Evolutionary conservation across 1,140 invertebrate species (phyloP).

Genomic region (Orchestia grillus): DNA sequence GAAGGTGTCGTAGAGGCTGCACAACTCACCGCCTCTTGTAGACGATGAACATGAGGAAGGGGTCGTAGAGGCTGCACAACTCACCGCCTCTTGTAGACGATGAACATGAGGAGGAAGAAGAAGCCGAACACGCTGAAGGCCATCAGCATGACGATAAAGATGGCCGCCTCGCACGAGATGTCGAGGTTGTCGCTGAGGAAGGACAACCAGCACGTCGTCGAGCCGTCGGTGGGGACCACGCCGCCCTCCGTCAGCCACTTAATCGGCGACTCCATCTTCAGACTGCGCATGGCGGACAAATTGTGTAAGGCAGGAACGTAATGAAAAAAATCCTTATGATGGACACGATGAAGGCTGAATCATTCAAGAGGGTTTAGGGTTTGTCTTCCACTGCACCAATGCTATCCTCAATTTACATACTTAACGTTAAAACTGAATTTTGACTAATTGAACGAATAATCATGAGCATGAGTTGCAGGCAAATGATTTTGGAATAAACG

Average conservation of each 20-base stretch:
- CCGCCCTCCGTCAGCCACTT: slow-evolving; percentile 78
- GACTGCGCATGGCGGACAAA: slow-evolving; percentile 62
- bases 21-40: no score
- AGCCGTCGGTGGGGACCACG: slow-evolving; percentile 79
- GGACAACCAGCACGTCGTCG: slow-evolving; percentile 78
- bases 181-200: slow-evolving; percentile 77
- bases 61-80: slow-evolving; percentile 52
- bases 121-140: slow-evolving; percentile 77
- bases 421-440: no score
- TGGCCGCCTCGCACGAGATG: slow-evolving; percentile 81
- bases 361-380: not conserved
- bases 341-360: not conserved
- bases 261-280: slow-evolving; percentile 76
- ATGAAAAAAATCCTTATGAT: not conserved
- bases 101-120: slow-evolving; percentile 77
- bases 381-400: not conserved
- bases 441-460: no score
- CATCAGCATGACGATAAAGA: slow-evolving; percentile 80
- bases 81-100: slow-evolving; percentile 80
- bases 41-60: no score
- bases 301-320: not conserved
- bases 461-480: no score
- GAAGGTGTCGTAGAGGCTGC: no score
- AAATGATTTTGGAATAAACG: no score
- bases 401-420: no score